Conservation (phyloP, 2,797 vertebrate species). For the Benthosema pterotum region DNA sequence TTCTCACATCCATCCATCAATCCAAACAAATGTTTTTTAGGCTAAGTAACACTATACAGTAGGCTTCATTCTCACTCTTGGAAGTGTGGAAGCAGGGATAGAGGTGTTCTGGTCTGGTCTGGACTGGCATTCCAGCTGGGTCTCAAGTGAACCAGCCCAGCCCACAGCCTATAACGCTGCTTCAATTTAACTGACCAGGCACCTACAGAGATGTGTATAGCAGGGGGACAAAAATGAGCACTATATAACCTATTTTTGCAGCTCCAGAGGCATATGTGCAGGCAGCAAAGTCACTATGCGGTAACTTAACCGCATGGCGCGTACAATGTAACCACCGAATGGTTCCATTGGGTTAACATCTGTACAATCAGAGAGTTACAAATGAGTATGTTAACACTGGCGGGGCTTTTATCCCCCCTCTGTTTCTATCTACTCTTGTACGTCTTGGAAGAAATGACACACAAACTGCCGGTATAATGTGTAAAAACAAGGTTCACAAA, state of each 20-base stretch:
- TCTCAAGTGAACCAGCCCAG: slow-evolving; percentile 64
- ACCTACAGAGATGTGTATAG: slow-evolving; percentile 66
- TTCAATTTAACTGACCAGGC: slow-evolving; percentile 72
- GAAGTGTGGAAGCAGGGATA: slow-evolving; percentile 47
- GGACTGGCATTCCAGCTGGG: slow-evolving; percentile 60
- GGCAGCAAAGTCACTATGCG: background rate
- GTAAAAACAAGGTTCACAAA: too few species aligned
- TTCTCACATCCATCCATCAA: too few species aligned
- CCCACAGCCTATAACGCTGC: slow-evolving; percentile 64
- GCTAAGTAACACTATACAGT: slow-evolving; percentile 34
- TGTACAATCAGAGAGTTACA: too few species aligned
- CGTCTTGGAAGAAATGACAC: too few species aligned
- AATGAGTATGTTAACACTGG: too few species aligned
- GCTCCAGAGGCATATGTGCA: slow-evolving; percentile 18
- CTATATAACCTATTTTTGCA: slow-evolving; percentile 72
- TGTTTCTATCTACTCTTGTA: too few species aligned
- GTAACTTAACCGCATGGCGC: background rate
- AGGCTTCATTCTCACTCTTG: slow-evolving; percentile 57
- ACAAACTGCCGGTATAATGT: too few species aligned
- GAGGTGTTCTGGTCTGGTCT: too few species aligned
- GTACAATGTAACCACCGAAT: too few species aligned
- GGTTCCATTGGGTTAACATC: too few species aligned
- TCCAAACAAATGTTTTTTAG: slow-evolving; percentile 11
- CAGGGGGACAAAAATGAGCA: slow-evolving; percentile 62
- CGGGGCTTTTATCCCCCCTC: too few species aligned